Evolutionary conservation across 2,888 invertebrate genomes (phyloP).

Genomic region (Marasmarcha lunaedactyla): DNA sequence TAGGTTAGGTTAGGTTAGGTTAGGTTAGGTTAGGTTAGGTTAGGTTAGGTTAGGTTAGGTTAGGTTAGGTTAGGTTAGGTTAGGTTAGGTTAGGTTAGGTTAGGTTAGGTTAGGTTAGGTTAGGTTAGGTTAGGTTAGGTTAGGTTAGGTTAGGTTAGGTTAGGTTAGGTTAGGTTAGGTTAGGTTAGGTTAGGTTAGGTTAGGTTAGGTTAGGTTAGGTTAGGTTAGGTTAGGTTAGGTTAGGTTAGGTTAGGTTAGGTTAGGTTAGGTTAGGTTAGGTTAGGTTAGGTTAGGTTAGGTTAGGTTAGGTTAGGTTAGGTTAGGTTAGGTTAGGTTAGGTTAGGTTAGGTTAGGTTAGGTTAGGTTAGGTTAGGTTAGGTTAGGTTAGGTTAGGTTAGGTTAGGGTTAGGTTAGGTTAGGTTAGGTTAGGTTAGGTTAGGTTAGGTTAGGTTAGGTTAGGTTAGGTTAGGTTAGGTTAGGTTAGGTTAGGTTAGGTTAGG

Average conservation of each 20-base stretch:
- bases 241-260: constrained; percentile 10
- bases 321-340: constrained; percentile 10
- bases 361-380: constrained; percentile 9
- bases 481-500: constrained; percentile 12
- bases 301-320: constrained; percentile 9
- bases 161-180: constrained; percentile 10
- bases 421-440: constrained; percentile 10
- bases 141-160: constrained; percentile 10
- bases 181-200: constrained; percentile 10
- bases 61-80: constrained; percentile 11
- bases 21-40: constrained; percentile 10
- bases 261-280: constrained; percentile 10
- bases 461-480: constrained; percentile 8
- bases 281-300: constrained; percentile 10
- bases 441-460: constrained; percentile 10
- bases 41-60: constrained; percentile 11
- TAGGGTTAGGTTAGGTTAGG: constrained; percentile 9
- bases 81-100: constrained; percentile 5
- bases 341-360: constrained; percentile 10
- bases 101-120: constrained; percentile 1
- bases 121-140: constrained; percentile 3
- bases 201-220: constrained; percentile 10
- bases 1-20: constrained; percentile 11
- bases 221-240: constrained; percentile 9
- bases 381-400: constrained; percentile 4